Conservation (phyloP, 2,888 invertebrate genomes). For the Limulus polyphemus region DNA sequence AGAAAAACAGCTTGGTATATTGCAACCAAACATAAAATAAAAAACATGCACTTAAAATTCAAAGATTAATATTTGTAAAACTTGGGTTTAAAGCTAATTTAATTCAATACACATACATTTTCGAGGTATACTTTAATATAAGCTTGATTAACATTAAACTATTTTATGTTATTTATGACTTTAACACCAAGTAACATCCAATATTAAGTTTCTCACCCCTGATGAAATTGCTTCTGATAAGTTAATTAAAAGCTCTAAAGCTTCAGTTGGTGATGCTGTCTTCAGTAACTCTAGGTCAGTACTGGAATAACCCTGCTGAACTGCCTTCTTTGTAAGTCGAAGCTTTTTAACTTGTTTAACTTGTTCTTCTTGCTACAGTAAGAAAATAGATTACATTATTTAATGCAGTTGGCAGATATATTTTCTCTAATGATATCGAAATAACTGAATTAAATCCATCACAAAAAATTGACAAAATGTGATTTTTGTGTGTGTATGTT, state of each 20-base stretch:
- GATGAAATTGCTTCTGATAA: conserved; percentile 59
- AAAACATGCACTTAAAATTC: no score
- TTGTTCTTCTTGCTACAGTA: conserved; percentile 43
- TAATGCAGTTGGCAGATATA: neutral
- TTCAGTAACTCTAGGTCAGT: conserved; percentile 18
- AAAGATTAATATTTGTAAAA: no score
- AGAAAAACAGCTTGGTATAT: no score
- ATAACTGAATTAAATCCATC: neutral
- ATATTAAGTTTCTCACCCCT: conserved; percentile 26
- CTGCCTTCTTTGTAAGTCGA: conserved; percentile 51
- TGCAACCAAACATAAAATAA: no score
- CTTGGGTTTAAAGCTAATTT: no score
- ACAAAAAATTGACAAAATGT: neutral
- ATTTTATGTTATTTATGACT: no score
- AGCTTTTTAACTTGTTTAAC: conserved; percentile 48
- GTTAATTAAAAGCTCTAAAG: conserved; percentile 51
- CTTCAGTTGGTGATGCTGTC: conserved; percentile 39
- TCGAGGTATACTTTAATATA: no score
- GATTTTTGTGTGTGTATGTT: neutral
- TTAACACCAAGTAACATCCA: no score
- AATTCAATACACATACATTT: no score
- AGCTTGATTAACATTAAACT: no score
- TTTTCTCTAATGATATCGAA: neutral
- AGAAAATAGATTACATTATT: conserved; percentile 1
- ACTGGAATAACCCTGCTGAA: conserved; percentile 26